Conservation (phyloP, 2,113 vertebrate genomes). For the Lipotes vexillifer region DNA sequence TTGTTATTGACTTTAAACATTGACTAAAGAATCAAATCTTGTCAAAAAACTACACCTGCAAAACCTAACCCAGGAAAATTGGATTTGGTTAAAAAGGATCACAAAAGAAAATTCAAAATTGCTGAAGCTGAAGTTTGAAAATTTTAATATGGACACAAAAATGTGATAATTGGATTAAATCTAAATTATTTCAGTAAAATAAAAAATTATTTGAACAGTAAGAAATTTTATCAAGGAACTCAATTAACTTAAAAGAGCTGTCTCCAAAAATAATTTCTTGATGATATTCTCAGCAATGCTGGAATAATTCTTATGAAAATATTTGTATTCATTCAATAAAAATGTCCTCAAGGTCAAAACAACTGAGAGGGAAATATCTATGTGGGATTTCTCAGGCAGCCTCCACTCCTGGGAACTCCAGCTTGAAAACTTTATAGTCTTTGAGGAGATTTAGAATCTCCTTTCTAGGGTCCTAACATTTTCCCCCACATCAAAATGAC, state of each 20-base stretch:
- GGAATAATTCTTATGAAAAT: constrained; percentile 19
- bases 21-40: constrained; percentile 10
- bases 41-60: background rate
- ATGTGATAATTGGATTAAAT: constrained; percentile 9
- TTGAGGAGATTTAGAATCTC: background rate
- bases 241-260: background rate
- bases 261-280: constrained; percentile 23
- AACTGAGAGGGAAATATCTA: background rate
- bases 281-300: background rate
- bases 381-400: background rate
- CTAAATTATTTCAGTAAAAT: constrained; percentile 23
- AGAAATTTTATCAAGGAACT: constrained; percentile 5
- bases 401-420: background rate
- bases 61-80: constrained; percentile 32
- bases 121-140: background rate
- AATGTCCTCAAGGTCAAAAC: background rate
- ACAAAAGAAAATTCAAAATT: background rate
- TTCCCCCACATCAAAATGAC: background rate
- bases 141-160: background rate
- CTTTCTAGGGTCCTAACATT: background rate
- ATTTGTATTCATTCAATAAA: background rate
- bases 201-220: constrained; percentile 23
- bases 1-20: constrained; percentile 5
- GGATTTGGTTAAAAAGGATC: background rate
- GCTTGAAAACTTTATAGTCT: background rate